Base-by-base conservation (phyloP, 1,140 invertebrate genomes). In the Drosophila lowei region DNA sequence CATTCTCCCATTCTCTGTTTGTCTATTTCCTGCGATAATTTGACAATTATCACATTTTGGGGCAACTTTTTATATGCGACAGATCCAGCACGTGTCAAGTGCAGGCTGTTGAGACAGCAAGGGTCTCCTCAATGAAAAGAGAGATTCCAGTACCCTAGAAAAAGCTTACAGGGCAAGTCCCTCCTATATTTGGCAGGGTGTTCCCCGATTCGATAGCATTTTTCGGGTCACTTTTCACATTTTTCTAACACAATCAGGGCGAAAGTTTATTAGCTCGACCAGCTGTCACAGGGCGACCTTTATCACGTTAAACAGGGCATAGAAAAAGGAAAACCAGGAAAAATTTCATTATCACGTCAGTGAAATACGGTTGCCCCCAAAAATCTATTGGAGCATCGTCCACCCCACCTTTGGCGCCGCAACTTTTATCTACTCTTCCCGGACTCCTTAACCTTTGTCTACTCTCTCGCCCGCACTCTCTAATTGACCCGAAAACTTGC, bases 401-500 rank as follows among this genome's bases (percentile, higher is more conserved):
- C 30, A 18, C 30, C 11, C 16, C 50, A 56, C 43, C 65, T 64
- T 58, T 15, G 4, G 6, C 13, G 9, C 44, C 44, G 49, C 66
- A 21, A 23, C 62, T 55, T 4, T 56, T 67, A 16, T 13, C 23
- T 23, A 18, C 30, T n/a, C 43, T 44, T 30, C 49, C 49, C 47
- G 34, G 8, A 4, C 34, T 9, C 28, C 23, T 16, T 8, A 30
- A 6, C 42, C 28, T 49, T 49, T 49, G 28, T 38, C 16, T 13
- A 63, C 2, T 42, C 15, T 28, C 7, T 13, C 18, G 1, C 18
- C 18, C 21, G 25, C 34, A 16, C 21, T 21, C 61, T 56, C 55
- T 72, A 83, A 88, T 86, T 86, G 77, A 86, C 78, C 78, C 30
- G 52, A 60, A 75, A 84, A 83, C 55, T 83, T 81, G 18, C 72